Evolutionary conservation across 1,140 invertebrate species (phyloP).

Genomic region (Catajapyx aquilonaris): DNA sequence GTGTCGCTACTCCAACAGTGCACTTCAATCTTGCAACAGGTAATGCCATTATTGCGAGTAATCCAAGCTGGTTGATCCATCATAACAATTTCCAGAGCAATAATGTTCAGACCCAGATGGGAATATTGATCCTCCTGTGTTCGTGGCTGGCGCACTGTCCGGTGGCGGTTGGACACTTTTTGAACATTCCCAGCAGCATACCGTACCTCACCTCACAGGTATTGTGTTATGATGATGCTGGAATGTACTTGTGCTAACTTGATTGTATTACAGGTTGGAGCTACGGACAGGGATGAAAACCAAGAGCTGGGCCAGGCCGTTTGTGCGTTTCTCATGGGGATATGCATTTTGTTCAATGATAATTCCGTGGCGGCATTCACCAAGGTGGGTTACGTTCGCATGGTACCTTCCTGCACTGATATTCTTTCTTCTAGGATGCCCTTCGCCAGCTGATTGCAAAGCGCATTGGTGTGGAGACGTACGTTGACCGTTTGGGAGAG

Average conservation of each 20-base stretch:
- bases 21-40: conserved; percentile 58
- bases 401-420: no score
- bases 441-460: conserved; percentile 71
- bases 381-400: conserved; percentile 25
- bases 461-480: conserved; percentile 75
- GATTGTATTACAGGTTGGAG: conserved; percentile 22
- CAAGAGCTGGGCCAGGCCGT: conserved; percentile 75
- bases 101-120: conserved; percentile 75
- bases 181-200: conserved; percentile 64
- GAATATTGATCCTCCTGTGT: conserved; percentile 72
- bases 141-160: conserved; percentile 77
- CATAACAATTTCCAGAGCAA: conserved; percentile 38
- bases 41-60: conserved; percentile 8
- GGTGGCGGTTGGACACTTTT: conserved; percentile 58
- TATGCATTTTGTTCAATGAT: conserved; percentile 85
- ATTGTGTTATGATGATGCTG: no score
- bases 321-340: conserved; percentile 81
- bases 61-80: conserved; percentile 8
- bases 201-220: conserved; percentile 56
- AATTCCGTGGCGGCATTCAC: conserved; percentile 57
- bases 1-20: conserved; percentile 77
- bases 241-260: no score
- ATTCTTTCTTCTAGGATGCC: conserved; percentile 34
- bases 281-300: conserved; percentile 64
- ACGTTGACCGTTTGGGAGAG: conserved; percentile 64